A percentile compares a stretch with the other conserved stretches of the same genome.
Evolutionary conservation across 1,140 invertebrate species (phyloP).

Genomic region (Drosophila eugracilis): DNA sequence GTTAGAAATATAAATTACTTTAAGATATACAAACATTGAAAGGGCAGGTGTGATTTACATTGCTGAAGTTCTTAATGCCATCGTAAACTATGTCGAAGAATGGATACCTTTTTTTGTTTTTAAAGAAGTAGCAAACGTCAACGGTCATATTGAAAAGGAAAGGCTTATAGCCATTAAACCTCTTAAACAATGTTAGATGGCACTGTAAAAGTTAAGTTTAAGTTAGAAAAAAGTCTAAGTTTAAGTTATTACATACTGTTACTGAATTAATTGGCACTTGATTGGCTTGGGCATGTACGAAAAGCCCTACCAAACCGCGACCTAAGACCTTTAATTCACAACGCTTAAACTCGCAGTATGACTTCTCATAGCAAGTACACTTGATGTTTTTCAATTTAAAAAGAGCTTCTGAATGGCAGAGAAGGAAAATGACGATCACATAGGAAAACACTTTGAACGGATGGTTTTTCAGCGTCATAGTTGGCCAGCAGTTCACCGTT

Average conservation of each 20-base stretch:
- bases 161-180: conserved; percentile 29
- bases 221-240: no score
- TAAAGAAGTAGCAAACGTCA: conserved; percentile 17
- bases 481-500: background rate
- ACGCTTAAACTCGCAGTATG: background rate
- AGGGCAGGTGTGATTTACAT: conserved; percentile 28
- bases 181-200: background rate
- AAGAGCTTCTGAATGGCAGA: background rate
- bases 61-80: conserved; percentile 13
- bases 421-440: background rate
- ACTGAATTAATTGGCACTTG: conserved; percentile 24
- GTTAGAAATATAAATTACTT: background rate
- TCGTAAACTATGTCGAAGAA: conserved; percentile 3
- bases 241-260: conserved; percentile 16
- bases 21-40: conserved; percentile 8
- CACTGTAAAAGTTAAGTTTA: conserved; percentile 1
- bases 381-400: conserved; percentile 13
- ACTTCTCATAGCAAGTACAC: conserved; percentile 2
- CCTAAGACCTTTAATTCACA: conserved; percentile 35
- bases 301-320: conserved; percentile 21
- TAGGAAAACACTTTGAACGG: background rate
- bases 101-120: conserved; percentile 14
- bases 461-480: background rate
- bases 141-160: conserved; percentile 32
- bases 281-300: conserved; percentile 18